phyloP scores from a whole-genome alignment of 2,797 vertebrate species.

The Ficedula albicollis region DNA sequence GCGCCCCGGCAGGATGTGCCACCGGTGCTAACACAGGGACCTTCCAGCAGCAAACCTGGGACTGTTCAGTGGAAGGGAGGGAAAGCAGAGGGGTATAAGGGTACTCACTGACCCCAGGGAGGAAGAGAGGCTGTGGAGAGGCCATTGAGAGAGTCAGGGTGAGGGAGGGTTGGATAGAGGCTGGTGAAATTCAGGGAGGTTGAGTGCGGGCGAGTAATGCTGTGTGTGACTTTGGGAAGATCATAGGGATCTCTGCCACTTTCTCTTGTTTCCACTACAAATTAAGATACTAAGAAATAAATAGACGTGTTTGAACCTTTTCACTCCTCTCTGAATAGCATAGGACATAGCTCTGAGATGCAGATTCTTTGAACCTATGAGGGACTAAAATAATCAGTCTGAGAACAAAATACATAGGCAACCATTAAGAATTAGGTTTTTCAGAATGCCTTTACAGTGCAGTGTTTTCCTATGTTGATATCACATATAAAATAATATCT shows the following conservation, averaged over 20 bases:
- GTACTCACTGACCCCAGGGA: background rate
- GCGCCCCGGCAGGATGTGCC: fast-evolving
- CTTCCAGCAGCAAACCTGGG: background rate
- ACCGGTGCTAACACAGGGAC: background rate
- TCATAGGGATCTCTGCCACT: background rate
- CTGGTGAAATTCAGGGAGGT: background rate
- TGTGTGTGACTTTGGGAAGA: background rate
- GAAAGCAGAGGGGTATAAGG: background rate
- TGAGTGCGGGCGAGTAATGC: fast-evolving
- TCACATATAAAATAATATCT: background rate
- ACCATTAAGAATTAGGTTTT: background rate
- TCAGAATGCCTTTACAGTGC: background rate
- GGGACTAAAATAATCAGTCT: background rate
- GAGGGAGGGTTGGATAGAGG: background rate
- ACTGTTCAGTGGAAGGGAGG: background rate
- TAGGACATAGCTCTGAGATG: background rate
- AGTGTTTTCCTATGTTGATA: background rate
- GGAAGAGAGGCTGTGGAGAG: background rate
- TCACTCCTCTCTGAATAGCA: background rate
- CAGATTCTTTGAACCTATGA: background rate
- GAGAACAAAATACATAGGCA: background rate
- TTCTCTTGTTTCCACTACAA: background rate
- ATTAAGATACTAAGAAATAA: background rate
- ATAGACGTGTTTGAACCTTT: background rate
- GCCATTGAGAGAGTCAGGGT: background rate